Evolutionary conservation across 2,888 invertebrate species (phyloP).

Genomic region (Raillietiella orientalis): DNA sequence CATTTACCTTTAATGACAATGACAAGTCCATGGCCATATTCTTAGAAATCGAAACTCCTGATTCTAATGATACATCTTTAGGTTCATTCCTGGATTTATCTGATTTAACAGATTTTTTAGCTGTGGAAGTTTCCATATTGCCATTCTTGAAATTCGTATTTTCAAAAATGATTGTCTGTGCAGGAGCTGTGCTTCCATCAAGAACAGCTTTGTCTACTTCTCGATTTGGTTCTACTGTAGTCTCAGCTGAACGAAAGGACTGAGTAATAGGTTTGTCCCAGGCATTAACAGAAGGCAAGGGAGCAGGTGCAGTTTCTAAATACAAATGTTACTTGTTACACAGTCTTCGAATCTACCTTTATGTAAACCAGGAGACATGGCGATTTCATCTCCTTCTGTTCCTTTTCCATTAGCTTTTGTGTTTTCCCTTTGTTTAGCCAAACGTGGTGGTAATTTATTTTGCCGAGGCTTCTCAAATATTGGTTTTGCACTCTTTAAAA

Average conservation of each 20-base stretch:
- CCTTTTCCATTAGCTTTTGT: slow-evolving; percentile 3
- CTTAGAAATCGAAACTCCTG: too few species aligned
- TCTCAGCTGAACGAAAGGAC: slow-evolving; percentile 22
- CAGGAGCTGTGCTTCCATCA: slow-evolving; percentile 34
- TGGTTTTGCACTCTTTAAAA: slow-evolving; percentile 1
- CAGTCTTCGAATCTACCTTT: too few species aligned
- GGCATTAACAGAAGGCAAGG: slow-evolving; percentile 32
- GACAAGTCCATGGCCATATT: too few species aligned
- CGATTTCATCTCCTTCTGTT: too few species aligned
- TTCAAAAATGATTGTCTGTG: slow-evolving; percentile 63
- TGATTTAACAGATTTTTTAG: too few species aligned
- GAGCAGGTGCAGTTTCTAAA: slow-evolving; percentile 11
- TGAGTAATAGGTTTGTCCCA: slow-evolving; percentile 57
- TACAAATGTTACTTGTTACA: too few species aligned
- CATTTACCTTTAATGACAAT: too few species aligned
- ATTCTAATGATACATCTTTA: too few species aligned
- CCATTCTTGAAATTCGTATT: slow-evolving; percentile 70
- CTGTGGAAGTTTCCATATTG: too few species aligned
- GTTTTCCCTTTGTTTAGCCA: slow-evolving; percentile 34
- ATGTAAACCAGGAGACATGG: too few species aligned
- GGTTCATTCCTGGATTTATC: too few species aligned
- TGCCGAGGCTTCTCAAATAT: slow-evolving; percentile 15
- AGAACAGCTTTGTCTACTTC: slow-evolving; percentile 22
- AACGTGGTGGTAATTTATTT: slow-evolving; percentile 35
- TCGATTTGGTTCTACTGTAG: background rate